Evolutionary conservation across 1,140 invertebrate genomes (phyloP), one percentile per base, ranked within the genome.

Genomic region (Drosophila nigrodunni): DNA sequence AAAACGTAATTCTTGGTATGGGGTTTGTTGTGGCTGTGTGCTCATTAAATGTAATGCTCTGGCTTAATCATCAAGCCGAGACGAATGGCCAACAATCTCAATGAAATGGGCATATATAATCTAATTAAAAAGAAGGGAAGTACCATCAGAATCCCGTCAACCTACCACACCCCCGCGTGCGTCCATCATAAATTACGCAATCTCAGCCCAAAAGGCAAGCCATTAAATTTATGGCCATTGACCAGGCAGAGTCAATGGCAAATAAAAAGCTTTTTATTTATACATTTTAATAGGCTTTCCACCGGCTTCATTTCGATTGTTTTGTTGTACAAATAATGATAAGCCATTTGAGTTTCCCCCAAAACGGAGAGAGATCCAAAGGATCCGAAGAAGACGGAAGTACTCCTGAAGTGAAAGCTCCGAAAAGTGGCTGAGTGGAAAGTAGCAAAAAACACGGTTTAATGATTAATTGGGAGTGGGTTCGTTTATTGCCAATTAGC

Each of bases 261-360:
- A 87, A 87, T 87, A 75, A 87, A 83, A 88, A 83, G 77, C 70
- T 68, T 79, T 82, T 83, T 74, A 88, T 89, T 74, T 88, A 72
- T 57, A 30, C 25, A 80, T 80, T 87, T 89, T 87, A 88, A 88
- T 87, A 75, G 77, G 43, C 71, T 71, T 30, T 65, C 77, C 57
- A 57, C 43, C 11, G 57, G 49, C 46, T 64, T 59, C 62, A 60
- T 65, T 74, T 71, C 60, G 57, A 64, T 64, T 58, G 72, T 70
- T 68, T 58, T 82, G 67, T 79, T 87, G 78, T 66, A 79, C 64
- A 86, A 86, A 86, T 87, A 87, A 74, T 57, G 82, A 87, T 86
- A 86, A 86, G 82, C 67, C 61, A 49, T 70, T 77, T 72, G 55
- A 73, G 77, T 58, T 49, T 43, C n/a, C 47, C 50, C 58, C 13